phyloP scores from a whole-genome alignment of 1,140 invertebrate genomes.

The Nymphalis io region DNA sequence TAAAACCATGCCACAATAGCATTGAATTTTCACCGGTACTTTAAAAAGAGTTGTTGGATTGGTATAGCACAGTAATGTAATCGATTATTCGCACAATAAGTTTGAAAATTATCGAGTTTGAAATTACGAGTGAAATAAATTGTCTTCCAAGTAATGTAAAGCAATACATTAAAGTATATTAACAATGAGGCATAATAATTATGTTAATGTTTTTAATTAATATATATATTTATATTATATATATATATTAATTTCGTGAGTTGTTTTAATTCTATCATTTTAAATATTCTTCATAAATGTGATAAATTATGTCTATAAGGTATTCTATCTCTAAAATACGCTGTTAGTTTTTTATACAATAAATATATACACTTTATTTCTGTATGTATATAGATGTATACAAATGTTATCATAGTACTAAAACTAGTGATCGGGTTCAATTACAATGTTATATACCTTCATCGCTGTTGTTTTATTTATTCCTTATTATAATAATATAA shows the following conservation, averaged over 20 bases:
- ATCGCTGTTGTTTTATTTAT: neutral
- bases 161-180: neutral
- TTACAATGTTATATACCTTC: constrained; percentile 8
- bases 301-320: neutral
- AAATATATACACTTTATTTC: neutral
- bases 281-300: neutral
- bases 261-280: neutral
- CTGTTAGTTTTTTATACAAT: constrained; percentile 11
- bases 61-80: too few relatives aligned
- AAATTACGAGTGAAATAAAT: constrained; percentile 23
- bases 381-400: constrained; percentile 7
- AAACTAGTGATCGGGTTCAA: constrained; percentile 16
- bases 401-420: constrained; percentile 24
- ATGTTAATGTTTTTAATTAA: neutral
- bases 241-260: neutral
- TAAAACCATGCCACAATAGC: too few relatives aligned
- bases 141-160: constrained; percentile 3
- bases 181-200: too few relatives aligned
- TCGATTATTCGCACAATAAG: too few relatives aligned
- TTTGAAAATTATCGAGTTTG: neutral
- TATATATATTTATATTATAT: neutral
- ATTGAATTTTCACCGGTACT: too few relatives aligned
- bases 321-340: neutral
- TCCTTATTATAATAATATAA: too few relatives aligned
- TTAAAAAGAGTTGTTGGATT: too few relatives aligned